A percentile compares a stretch with the other conserved stretches of the same genome.
phyloP scores from a whole-genome alignment of 1,140 invertebrate species.

The Acromyrmex heyeri region DNA sequence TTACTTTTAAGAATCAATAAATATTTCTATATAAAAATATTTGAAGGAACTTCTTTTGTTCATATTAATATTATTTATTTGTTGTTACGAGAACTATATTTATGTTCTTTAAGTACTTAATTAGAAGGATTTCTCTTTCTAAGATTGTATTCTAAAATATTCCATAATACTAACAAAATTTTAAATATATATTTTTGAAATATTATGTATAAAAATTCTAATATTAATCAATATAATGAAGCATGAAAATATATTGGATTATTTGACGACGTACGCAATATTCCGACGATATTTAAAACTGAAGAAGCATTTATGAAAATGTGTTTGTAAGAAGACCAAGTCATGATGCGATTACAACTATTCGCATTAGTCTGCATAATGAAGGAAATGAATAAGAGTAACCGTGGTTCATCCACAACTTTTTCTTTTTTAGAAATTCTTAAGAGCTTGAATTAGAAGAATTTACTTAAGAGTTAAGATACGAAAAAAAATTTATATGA shows the following conservation, averaged over 20 bases:
- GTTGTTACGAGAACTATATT: background rate
- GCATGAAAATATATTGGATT: background rate
- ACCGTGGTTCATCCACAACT: background rate
- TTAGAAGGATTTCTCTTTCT: background rate
- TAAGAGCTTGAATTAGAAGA: background rate
- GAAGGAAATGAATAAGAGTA: slow-evolving; percentile 38
- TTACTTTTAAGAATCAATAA: background rate
- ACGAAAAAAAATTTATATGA: background rate
- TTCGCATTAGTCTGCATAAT: slow-evolving; percentile 46
- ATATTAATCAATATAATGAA: background rate
- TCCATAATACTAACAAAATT: background rate
- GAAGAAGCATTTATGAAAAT: slow-evolving; percentile 1
- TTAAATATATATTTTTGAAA: background rate
- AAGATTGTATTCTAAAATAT: background rate
- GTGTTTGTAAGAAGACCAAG: slow-evolving; percentile 26
- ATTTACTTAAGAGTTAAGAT: slow-evolving; percentile 14
- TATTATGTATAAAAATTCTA: background rate
- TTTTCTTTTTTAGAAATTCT: slow-evolving; percentile 2
- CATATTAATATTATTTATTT: background rate
- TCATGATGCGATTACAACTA: slow-evolving; percentile 26
- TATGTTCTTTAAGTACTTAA: background rate
- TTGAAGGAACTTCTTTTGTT: background rate
- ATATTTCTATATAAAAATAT: slow-evolving; percentile 6
- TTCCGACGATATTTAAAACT: background rate
- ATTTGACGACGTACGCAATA: background rate